Evolutionary conservation across 1,140 invertebrate species (phyloP).

Genomic region (Orchestia grillus): DNA sequence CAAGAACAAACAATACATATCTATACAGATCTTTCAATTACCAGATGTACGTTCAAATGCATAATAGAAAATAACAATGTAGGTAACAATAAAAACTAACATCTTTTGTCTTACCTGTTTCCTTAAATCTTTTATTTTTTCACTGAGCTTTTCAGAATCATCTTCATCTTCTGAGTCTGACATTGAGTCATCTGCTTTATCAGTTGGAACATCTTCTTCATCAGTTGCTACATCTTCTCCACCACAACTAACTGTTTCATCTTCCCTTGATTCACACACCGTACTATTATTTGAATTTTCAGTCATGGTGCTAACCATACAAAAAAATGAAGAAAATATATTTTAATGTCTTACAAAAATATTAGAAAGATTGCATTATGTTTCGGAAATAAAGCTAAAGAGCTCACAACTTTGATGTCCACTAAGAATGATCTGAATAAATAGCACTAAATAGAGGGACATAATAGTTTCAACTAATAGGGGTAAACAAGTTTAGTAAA

Average conservation of each 20-base stretch:
- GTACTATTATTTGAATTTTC: not conserved
- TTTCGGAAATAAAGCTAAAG: too few relatives aligned
- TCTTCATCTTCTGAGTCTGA: constrained; percentile 16
- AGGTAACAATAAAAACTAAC: not conserved
- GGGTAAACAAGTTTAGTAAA: too few relatives aligned
- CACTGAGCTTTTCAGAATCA: constrained; percentile 61
- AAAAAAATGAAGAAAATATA: too few relatives aligned
- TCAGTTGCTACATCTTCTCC: not conserved
- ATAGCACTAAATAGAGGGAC: too few relatives aligned
- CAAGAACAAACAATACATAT: too few relatives aligned
- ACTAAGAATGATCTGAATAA: too few relatives aligned
- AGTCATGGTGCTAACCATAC: not conserved
- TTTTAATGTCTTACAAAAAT: too few relatives aligned
- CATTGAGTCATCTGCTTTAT: not conserved
- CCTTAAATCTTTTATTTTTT: constrained; percentile 68
- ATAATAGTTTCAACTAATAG: too few relatives aligned
- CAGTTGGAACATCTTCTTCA: not conserved
- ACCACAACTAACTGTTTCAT: not conserved
- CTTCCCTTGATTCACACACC: not conserved
- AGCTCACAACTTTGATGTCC: too few relatives aligned
- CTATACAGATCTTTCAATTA: not conserved
- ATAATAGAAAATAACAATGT: too few relatives aligned
- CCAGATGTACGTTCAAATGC: not conserved
- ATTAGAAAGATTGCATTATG: too few relatives aligned
- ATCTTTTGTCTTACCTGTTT: constrained; percentile 58